A percentile compares a stretch with the other conserved stretches of the same genome.
phyloP scores from a whole-genome alignment of 37 sponge, comb jelly and placozoan species.

The Lycopodina hypogea region DNA sequence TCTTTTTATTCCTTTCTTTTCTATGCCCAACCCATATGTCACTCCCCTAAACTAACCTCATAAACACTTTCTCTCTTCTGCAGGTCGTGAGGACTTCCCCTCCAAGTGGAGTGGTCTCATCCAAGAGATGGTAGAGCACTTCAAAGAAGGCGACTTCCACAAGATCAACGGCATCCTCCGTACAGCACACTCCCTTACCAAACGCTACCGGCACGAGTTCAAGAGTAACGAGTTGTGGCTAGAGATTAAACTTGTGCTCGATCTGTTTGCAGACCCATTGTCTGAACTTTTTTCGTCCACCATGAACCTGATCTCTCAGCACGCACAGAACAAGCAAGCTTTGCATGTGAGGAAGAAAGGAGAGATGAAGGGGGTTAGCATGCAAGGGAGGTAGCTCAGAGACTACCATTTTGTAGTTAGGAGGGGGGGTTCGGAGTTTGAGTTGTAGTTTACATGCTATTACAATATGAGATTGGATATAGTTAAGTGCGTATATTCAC shows the following conservation, averaged over 20 bases:
- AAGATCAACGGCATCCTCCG: constrained; percentile 94
- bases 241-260: constrained; percentile 94
- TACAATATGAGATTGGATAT: too few species aligned
- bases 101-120: constrained; percentile 89
- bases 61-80: too few species aligned
- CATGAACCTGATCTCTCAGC: constrained; percentile 73
- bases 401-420: background rate
- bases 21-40: too few species aligned
- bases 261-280: constrained; percentile 79
- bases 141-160: constrained; percentile 86
- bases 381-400: background rate
- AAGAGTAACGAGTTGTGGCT: constrained; percentile 88
- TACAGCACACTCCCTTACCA: constrained; percentile 98
- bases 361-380: background rate
- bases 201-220: constrained; percentile 93
- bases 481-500: too few species aligned
- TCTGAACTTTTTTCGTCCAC: constrained; percentile 79
- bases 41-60: too few species aligned
- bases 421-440: background rate
- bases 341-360: constrained; percentile 50
- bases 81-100: constrained; percentile 88
- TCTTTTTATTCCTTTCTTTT: too few species aligned
- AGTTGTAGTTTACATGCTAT: too few species aligned
- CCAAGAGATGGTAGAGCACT: constrained; percentile 88
- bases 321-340: constrained; percentile 60